phyloP scores from a whole-genome alignment of 2,888 invertebrate species.

The Hipparchia sbordonii region DNA sequence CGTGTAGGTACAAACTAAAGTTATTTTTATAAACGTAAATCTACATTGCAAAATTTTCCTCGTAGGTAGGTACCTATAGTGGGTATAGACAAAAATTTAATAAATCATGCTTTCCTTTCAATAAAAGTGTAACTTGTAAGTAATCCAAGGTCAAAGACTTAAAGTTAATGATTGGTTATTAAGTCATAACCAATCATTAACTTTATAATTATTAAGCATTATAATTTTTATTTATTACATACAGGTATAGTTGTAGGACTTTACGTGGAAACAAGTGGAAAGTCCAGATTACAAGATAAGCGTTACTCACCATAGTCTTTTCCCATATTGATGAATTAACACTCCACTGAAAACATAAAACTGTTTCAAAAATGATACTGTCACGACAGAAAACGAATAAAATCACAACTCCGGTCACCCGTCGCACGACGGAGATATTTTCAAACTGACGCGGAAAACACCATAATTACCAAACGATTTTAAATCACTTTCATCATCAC shows the following conservation, averaged over 20 bases:
- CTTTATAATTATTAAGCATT: too few relatives aligned
- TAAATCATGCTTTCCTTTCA: too few relatives aligned
- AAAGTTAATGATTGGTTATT: too few relatives aligned
- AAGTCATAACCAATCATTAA: too few relatives aligned
- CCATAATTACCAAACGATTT: conserved; percentile 39
- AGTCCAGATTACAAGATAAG: conserved; percentile 1
- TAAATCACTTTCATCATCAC: conserved; percentile 17
- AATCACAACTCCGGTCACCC: conserved; percentile 10
- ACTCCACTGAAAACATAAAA: background rate
- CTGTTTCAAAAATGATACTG: background rate
- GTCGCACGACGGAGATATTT: conserved; percentile 36
- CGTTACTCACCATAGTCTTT: conserved; percentile 63
- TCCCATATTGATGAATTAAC: conserved; percentile 52
- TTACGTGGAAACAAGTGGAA: background rate
- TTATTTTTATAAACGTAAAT: too few relatives aligned
- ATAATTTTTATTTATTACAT: background rate
- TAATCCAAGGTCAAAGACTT: too few relatives aligned
- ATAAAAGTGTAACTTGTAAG: too few relatives aligned
- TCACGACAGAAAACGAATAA: conserved; percentile 10
- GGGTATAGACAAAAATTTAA: too few relatives aligned
- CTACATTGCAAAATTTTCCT: too few relatives aligned
- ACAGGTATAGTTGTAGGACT: background rate
- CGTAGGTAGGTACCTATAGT: too few relatives aligned
- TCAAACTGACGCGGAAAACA: conserved; percentile 39
- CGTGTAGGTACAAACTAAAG: too few relatives aligned